These are phyloP conservation scores for Saccostrea cuccullata DNA, from an alignment of 1,140 invertebrate species.

Conservation along the genomic window DNA sequence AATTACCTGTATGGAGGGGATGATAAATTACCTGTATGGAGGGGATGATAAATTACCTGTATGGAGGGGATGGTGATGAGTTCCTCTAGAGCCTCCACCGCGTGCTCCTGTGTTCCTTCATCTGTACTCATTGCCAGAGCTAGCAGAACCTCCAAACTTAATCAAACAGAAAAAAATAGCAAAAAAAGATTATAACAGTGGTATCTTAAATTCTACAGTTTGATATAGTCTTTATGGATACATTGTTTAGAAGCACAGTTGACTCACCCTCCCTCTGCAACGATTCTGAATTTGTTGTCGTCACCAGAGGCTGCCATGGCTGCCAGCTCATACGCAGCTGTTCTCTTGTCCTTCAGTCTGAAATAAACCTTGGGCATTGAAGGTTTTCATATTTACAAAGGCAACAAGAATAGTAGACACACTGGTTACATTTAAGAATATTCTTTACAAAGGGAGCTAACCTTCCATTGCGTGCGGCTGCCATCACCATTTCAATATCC, in stretches of 20 bases:
- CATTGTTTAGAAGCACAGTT: not conserved
- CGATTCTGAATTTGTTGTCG: slow-evolving; percentile 77
- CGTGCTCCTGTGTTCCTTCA: slow-evolving; percentile 74
- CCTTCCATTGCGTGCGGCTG: slow-evolving; percentile 68
- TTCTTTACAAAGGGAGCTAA: slow-evolving; percentile 45
- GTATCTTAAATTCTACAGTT: too few species aligned
- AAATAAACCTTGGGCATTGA: not conserved
- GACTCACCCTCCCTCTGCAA: slow-evolving; percentile 74
- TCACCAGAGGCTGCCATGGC: slow-evolving; percentile 75
- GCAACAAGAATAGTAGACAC: too few species aligned
- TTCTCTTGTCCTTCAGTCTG: slow-evolving; percentile 72
- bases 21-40: too few species aligned
- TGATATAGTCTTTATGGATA: not conserved
- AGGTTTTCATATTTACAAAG: too few species aligned
- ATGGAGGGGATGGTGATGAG: slow-evolving; percentile 75
- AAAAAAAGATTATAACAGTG: not conserved
- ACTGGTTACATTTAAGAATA: too few species aligned
- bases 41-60: slow-evolving; percentile 74
- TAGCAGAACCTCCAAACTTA: slow-evolving; percentile 72
- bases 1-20: too few species aligned
- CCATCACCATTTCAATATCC: slow-evolving; percentile 74
- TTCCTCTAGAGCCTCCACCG: slow-evolving; percentile 75
- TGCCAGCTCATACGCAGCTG: slow-evolving; percentile 75
- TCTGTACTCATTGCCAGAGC: slow-evolving; percentile 68
- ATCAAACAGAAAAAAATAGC: not conserved